Percentiles rank a stretch among this genome's conserved stretches.
Conservation (phyloP, 2,797 vertebrate species). For the Cryptoprocta ferox region DNA sequence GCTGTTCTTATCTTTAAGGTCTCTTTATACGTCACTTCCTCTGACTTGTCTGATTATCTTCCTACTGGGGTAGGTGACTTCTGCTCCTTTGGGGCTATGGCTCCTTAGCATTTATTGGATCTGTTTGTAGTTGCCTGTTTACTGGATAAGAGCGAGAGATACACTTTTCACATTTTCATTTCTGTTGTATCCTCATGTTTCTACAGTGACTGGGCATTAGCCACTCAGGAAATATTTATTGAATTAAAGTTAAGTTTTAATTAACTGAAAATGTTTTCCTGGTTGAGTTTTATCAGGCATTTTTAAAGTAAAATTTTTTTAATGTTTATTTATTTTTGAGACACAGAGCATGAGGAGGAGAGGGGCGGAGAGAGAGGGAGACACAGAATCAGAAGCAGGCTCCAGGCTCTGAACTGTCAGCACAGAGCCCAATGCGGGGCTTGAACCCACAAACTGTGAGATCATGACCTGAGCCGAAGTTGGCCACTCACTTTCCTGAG, state of each 20-base stretch:
- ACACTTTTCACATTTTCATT: not conserved
- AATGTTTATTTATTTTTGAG: no score
- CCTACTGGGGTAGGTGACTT: not conserved
- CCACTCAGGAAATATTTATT: not conserved
- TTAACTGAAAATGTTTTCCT: not conserved
- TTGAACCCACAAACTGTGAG: no score
- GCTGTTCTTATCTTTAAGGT: not conserved
- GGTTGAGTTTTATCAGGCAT: not conserved
- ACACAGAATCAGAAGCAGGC: no score
- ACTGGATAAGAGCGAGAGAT: not conserved
- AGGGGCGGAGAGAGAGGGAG: no score
- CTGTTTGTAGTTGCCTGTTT: not conserved
- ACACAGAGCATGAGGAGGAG: no score
- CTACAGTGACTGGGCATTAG: not conserved
- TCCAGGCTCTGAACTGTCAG: no score
- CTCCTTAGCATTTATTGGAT: not conserved
- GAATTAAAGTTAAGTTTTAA: constrained; percentile 19
- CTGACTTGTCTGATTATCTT: not conserved
- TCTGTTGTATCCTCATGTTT: not conserved
- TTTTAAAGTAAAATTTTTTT: no score
- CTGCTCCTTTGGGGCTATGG: not conserved
- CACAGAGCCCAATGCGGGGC: no score
- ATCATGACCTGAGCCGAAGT: no score
- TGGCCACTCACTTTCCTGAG: not conserved
- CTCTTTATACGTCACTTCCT: not conserved